Conservation (phyloP, 2,888 invertebrate species). For the Idaea dimidiata region DNA sequence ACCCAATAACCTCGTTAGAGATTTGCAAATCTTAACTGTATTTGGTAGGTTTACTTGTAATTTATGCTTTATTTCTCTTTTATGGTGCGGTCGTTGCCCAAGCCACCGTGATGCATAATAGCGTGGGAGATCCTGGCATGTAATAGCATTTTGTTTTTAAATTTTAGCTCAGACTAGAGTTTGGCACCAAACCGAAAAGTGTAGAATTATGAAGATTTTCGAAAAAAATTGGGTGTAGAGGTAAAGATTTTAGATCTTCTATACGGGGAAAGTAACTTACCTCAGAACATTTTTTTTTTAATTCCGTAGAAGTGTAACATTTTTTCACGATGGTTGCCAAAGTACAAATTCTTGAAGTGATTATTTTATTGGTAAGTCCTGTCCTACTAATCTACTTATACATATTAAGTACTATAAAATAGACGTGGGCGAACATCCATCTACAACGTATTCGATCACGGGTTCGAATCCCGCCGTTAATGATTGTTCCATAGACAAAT, state of each 20-base stretch:
- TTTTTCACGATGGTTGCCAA: background rate
- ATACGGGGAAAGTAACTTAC: background rate
- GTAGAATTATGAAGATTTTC: background rate
- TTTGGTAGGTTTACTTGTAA: slow-evolving; percentile 37
- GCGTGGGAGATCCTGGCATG: slow-evolving; percentile 62
- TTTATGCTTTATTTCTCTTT: slow-evolving; percentile 32
- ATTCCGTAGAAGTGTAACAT: background rate
- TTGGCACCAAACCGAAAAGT: slow-evolving; percentile 44
- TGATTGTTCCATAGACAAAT: no score
- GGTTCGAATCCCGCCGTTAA: no score
- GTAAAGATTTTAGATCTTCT: no score
- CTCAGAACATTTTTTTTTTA: background rate
- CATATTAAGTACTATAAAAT: no score
- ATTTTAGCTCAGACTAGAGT: slow-evolving; percentile 50
- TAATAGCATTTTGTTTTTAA: slow-evolving; percentile 45
- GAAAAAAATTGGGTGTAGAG: background rate
- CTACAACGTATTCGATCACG: no score
- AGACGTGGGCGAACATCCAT: no score
- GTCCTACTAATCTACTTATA: background rate
- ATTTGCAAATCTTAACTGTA: slow-evolving; percentile 35
- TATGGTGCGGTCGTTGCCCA: slow-evolving; percentile 60
- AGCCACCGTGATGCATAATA: slow-evolving; percentile 39
- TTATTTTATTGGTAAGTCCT: background rate
- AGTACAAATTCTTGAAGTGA: background rate
- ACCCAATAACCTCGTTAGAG: slow-evolving; percentile 27